Base-by-base conservation (phyloP, 2,888 invertebrate species). In the Copidosoma aretas region DNA sequence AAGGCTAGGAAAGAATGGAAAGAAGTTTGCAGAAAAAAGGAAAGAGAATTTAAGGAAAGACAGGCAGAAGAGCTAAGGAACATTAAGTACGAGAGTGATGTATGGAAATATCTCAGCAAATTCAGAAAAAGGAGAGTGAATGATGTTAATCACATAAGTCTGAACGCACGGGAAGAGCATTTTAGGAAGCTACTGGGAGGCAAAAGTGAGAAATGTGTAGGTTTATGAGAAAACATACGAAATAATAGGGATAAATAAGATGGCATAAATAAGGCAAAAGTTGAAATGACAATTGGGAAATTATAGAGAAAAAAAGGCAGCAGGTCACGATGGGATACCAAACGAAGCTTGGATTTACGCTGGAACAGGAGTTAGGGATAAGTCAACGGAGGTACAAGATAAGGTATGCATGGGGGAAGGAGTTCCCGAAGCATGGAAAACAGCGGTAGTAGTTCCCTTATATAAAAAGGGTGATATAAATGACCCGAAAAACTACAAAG, bases 381-480 rank as follows among this genome's bases (percentile, higher is more conserved):
- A 4, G 49, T 49, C 10, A 19, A 15, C 3, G 49, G 49, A 49
- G 49, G 3, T 49, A 49, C 49, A 5, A 10, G 10, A 46, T 21
- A 56, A 67, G 19, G 56, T 70, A 22, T 72, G 68, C 68, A 60
- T 54, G 14, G 71, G 70, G 12, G 57, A 70, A 32, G 68, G 66
- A 19, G 59, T 72, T 1, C 73, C 72, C 32, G 63, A 71, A 15
- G 67, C 70, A 0, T 75, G 73, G 72, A 72, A 57, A 25, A 67
- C 53, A 10, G 70, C 66, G 8, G 46, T 73, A 0, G 62, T 75
- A 5, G 41, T 57, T 1, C 73, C 72, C 0, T 52, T 74, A 5
- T 68, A 68, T 24, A 75, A 75, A 59, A 71, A 71, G 25, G 71
- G 73, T 4, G 59, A 74, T 22, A 43, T n/a, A 12, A 62, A 72